phyloP scores from a whole-genome alignment of 2,797 vertebrate genomes.

The Ambastaia sidthimunki region DNA sequence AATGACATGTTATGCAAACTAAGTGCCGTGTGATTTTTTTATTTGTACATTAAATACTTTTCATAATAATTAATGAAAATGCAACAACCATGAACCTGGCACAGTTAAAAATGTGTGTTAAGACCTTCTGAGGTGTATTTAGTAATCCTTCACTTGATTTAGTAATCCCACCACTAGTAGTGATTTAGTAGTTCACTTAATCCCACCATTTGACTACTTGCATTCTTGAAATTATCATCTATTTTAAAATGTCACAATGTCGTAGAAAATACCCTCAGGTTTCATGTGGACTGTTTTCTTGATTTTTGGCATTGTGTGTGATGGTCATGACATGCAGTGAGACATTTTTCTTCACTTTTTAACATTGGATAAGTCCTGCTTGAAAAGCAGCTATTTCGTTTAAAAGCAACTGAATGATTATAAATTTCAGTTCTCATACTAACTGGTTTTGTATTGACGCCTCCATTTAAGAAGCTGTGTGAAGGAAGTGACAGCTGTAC shows the following conservation, averaged over 20 bases:
- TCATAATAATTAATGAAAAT: background rate
- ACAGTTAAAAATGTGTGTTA: no score
- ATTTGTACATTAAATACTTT: conserved; percentile 41
- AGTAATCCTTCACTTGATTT: background rate
- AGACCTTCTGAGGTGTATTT: background rate
- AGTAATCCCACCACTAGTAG: no score
- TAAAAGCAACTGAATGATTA: background rate
- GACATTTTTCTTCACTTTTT: background rate
- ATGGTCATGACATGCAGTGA: background rate
- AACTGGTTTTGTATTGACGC: background rate
- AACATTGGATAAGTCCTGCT: background rate
- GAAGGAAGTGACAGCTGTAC: background rate
- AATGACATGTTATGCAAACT: conserved; percentile 15
- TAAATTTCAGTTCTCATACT: background rate
- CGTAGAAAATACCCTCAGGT: no score
- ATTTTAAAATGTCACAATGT: background rate
- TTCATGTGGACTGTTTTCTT: background rate
- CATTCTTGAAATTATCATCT: background rate
- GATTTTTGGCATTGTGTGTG: background rate
- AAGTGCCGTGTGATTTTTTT: conserved; percentile 14
- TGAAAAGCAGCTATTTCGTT: background rate
- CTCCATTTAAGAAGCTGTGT: background rate
- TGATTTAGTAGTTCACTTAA: no score
- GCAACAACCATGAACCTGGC: no score
- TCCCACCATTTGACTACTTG: background rate